These are phyloP conservation scores for Porphyrio hochstetteri DNA, from an alignment of 2,113 vertebrate genomes.

Conservation along the genomic window DNA sequence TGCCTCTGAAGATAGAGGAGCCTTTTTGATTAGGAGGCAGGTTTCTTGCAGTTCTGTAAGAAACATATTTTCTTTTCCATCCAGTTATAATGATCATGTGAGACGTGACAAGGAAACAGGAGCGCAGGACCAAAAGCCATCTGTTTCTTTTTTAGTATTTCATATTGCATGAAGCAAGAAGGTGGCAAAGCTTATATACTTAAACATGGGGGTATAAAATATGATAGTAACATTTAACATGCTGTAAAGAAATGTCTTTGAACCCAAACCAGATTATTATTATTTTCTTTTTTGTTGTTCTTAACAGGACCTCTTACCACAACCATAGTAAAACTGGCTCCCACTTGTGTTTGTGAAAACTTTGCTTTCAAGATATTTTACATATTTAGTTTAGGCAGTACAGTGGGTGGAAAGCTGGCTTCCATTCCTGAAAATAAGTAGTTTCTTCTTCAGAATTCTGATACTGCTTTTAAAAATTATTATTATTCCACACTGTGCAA, in stretches of 20 bases:
- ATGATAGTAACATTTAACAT: not conserved
- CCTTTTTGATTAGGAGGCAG: constrained; percentile 23
- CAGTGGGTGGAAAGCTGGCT: not conserved
- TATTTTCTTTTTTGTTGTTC: not conserved
- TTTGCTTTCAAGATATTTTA: constrained; percentile 4
- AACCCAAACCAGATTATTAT: not conserved
- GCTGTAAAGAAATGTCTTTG: not conserved
- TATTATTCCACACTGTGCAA: not conserved
- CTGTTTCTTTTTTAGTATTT: constrained; percentile 53
- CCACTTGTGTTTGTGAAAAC: not conserved
- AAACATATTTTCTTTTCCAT: constrained; percentile 48
- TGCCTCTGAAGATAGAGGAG: not conserved
- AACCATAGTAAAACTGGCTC: constrained; percentile 27
- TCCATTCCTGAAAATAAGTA: constrained; percentile 5
- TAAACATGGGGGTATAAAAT: not conserved
- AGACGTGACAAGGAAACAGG: constrained; percentile 58
- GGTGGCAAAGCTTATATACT: constrained; percentile 26
- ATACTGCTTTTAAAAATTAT: not conserved
- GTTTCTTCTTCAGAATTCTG: not conserved
- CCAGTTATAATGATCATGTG: constrained; percentile 43
- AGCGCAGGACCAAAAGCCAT: constrained; percentile 60
- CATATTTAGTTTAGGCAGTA: not conserved
- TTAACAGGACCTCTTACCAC: not conserved
- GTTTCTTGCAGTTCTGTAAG: constrained; percentile 42
- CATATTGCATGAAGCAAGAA: not conserved